Evolutionary conservation across 2,797 vertebrate genomes (phyloP).

Genomic region (Vireo griseus): DNA sequence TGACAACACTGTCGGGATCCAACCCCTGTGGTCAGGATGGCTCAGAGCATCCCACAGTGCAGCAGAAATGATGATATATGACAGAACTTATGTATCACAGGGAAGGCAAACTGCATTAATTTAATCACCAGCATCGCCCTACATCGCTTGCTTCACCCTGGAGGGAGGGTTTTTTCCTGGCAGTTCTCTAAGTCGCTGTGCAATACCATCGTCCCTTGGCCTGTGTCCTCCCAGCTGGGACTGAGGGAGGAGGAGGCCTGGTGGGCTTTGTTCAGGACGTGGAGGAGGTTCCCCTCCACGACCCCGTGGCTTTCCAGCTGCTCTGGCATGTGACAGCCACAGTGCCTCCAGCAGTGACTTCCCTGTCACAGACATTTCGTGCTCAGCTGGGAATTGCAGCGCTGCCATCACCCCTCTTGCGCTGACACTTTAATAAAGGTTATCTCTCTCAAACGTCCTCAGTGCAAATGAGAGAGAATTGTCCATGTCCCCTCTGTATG

Average conservation of each 20-base stretch:
- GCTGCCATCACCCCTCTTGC: accelerated
- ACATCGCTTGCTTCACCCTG: accelerated
- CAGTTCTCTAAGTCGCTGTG: not conserved
- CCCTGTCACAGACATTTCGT: not conserved
- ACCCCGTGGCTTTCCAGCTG: not conserved
- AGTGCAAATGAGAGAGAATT: accelerated
- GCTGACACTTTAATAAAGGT: accelerated
- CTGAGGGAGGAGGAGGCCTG: not conserved
- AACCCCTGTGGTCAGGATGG: not conserved
- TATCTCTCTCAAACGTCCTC: not conserved
- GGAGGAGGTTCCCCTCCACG: accelerated
- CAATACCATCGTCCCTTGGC: accelerated
- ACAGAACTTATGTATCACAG: not conserved
- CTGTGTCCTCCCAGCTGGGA: not conserved
- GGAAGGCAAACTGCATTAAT: not conserved
- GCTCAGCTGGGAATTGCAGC: not conserved
- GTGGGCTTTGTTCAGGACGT: accelerated
- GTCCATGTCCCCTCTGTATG: accelerated
- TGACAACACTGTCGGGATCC: not conserved
- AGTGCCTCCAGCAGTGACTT: not conserved
- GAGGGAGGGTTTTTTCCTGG: not conserved
- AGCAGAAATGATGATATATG: not conserved
- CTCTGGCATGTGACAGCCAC: accelerated
- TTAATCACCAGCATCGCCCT: accelerated
- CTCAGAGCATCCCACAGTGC: not conserved